A percentile compares a stretch with the other conserved stretches of the same genome.
Conservation (phyloP, 2,113 vertebrate genomes). For the Oostethus manadensis region DNA sequence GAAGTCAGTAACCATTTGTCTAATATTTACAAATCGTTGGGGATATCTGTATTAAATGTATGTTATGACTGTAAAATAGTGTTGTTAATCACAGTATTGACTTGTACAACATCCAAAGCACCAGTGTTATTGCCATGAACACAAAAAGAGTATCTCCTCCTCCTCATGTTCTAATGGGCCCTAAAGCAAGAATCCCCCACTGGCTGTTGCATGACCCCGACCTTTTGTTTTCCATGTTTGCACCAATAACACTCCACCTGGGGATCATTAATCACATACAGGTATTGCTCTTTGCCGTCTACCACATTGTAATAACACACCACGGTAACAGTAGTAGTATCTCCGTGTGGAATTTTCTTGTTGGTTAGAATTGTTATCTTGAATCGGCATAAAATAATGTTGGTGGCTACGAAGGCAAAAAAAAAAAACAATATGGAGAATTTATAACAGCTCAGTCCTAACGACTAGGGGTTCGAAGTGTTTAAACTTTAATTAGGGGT, state of each 20-base stretch:
- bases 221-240: conserved; percentile 29
- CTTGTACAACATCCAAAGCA: too few relatives aligned
- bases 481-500: too few relatives aligned
- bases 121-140: conserved; percentile 5
- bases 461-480: not conserved
- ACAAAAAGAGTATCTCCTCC: conserved; percentile 12
- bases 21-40: too few relatives aligned
- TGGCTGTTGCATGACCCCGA: conserved; percentile 10
- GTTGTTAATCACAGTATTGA: not conserved
- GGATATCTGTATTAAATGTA: too few relatives aligned
- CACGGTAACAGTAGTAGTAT: not conserved
- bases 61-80: too few relatives aligned
- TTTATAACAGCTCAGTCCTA: not conserved
- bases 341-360: not conserved
- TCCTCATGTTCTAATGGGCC: not conserved
- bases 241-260: conserved; percentile 35
- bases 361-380: not conserved
- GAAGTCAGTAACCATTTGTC: too few relatives aligned
- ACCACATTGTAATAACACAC: not conserved
- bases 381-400: not conserved
- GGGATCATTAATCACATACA: conserved; percentile 36
- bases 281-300: conserved; percentile 7
- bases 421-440: not conserved
- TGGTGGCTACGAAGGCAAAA: not conserved
- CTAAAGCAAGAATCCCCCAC: conserved; percentile 28